These are phyloP conservation scores for Agrotis ipsilon DNA, from an alignment of 2,888 invertebrate species.

Conservation along the genomic window DNA sequence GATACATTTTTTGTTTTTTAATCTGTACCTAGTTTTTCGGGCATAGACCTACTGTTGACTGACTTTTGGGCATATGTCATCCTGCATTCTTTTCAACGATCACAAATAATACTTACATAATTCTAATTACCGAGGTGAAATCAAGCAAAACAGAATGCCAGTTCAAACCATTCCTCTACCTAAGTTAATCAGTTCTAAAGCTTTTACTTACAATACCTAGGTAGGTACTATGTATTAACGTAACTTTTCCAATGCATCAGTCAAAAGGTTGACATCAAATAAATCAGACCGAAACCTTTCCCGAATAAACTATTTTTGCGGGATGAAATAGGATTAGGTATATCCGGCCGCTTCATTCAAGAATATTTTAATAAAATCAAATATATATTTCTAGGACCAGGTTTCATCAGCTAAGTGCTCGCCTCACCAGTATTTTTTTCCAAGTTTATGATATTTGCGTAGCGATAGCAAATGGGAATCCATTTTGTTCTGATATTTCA, in stretches of 20 bases:
- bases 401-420: slow-evolving; percentile 64
- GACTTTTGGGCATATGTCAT: too few relatives aligned
- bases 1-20: too few relatives aligned
- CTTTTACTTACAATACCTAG: too few relatives aligned
- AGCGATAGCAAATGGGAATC: slow-evolving; percentile 35
- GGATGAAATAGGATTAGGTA: slow-evolving; percentile 39
- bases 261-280: slow-evolving; percentile 53
- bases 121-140: neutral
- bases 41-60: too few relatives aligned
- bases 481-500: slow-evolving; percentile 36
- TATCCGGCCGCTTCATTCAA: slow-evolving; percentile 24
- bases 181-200: too few relatives aligned
- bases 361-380: slow-evolving; percentile 57
- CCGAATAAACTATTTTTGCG: slow-evolving; percentile 20
- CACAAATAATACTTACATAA: too few relatives aligned
- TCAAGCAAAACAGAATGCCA: neutral
- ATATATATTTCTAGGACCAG: slow-evolving; percentile 33
- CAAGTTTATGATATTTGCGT: slow-evolving; percentile 33
- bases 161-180: neutral
- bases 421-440: slow-evolving; percentile 37
- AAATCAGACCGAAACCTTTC: slow-evolving; percentile 27
- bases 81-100: too few relatives aligned
- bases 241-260: slow-evolving; percentile 28
- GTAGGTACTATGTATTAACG: too few relatives aligned
- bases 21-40: too few relatives aligned